Base-by-base conservation (phyloP, 2,113 vertebrate species). In the Lethenteron reissneri region DNA sequence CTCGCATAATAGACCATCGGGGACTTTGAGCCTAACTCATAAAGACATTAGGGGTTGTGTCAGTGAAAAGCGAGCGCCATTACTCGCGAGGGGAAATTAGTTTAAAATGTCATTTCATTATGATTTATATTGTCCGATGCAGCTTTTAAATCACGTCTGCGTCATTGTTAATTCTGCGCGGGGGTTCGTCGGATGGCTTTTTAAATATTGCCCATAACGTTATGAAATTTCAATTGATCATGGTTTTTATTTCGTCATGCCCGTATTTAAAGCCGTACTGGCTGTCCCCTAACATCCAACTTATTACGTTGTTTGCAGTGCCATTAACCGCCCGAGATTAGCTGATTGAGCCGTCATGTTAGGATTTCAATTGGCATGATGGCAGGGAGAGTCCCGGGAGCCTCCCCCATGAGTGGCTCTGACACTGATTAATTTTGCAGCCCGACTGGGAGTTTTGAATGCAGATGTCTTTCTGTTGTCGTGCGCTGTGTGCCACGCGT, bases 91-190 rank as follows among this genome's bases (percentile, higher is more conserved):
- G 25, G 64, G 64, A 25, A 68, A 68, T 68, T 68, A 68, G 64
- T 68, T 68, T 68, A 68, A 68, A 68, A 68, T 68, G 64, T 68
- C 64, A 68, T 68, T 68, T 68, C 64, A 68, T 68, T 68, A 68
- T 68, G 64, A 68, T 25, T 68, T 68, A 68, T 68, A 25, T 25
- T 68, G 64, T 68, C 64, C 64, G n/a, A 68, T 25, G 64, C 7
- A 68, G 64, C 64, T 17, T 25, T 68, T 68, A 68, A 68, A 68
- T 68, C 64, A 68, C n/a, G 64, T 25, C n/a, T 25, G n/a, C 25
- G 64, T 68, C 64, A 68, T 68, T 68, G 64, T 68, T 68, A 68
- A 68, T 68, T 68, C 64, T 25, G 25, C 25, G 25, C n/a, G n/a
- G 64, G 64, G 64, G 64, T n/a, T 25, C n/a, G 25, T 64, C n/a